These are phyloP conservation scores for Parasteatoda lunata DNA, from an alignment of 2,888 invertebrate species.

Conservation along the genomic window DNA sequence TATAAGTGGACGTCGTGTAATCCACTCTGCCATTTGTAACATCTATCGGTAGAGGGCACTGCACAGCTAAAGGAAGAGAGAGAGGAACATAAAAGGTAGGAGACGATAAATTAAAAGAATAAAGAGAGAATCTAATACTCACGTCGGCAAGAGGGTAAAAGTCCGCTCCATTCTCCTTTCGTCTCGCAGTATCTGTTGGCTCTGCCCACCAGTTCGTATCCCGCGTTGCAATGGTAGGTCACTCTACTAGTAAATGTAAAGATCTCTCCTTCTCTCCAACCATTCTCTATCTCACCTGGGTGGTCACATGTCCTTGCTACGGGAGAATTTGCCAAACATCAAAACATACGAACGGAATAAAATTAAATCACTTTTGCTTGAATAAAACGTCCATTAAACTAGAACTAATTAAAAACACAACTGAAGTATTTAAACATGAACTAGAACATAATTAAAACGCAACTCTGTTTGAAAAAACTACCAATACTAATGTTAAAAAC, in stretches of 20 bases:
- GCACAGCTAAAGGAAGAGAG: slow-evolving; percentile 85
- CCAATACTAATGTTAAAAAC: too few relatives aligned
- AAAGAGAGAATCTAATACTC: slow-evolving; percentile 76
- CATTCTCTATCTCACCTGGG: slow-evolving; percentile 92
- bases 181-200: slow-evolving; percentile 90
- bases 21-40: slow-evolving; percentile 94
- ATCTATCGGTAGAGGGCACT: slow-evolving; percentile 92
- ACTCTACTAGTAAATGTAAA: slow-evolving; percentile 94
- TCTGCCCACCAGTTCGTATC: slow-evolving; percentile 93
- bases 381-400: too few relatives aligned
- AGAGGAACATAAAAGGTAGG: not conserved
- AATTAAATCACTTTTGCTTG: not conserved
- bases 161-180: slow-evolving; percentile 87
- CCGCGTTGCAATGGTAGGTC: slow-evolving; percentile 92
- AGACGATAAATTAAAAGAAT: not conserved
- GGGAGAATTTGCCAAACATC: slow-evolving; percentile 28
- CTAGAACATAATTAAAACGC: too few relatives aligned
- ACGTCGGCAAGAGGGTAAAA: slow-evolving; percentile 91
- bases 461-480: too few relatives aligned
- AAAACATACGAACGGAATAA: not conserved
- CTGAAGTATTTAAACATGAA: too few relatives aligned
- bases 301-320: slow-evolving; percentile 90
- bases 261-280: slow-evolving; percentile 94
- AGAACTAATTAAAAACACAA: too few relatives aligned
- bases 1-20: slow-evolving; percentile 93